phyloP scores from a whole-genome alignment of 2,888 invertebrate species.

The Acanthopleura granulata region DNA sequence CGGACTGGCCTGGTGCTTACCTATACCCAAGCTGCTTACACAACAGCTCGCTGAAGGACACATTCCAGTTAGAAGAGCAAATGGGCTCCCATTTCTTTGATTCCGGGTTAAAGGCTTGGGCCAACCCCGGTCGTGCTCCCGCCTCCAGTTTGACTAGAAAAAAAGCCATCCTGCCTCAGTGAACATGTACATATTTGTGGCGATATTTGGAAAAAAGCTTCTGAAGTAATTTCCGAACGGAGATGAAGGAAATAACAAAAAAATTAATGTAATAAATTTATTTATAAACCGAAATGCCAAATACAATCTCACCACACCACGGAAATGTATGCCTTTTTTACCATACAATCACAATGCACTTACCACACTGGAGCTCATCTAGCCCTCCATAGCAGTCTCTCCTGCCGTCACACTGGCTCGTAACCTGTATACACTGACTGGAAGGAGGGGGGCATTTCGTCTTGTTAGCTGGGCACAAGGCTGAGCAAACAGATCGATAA shows the following conservation, averaged over 20 bases:
- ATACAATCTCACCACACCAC: no score
- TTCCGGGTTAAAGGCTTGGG: conserved; percentile 40
- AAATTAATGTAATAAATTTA: no score
- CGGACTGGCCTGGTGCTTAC: conserved; percentile 25
- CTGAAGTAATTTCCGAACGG: no score
- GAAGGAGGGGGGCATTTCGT: conserved; percentile 43
- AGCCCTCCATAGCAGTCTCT: conserved; percentile 50
- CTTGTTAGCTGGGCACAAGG: conserved; percentile 36
- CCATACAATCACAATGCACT: conserved; percentile 22
- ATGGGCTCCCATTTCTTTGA: conserved; percentile 44
- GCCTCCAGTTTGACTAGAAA: neutral
- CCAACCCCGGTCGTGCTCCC: conserved; percentile 1
- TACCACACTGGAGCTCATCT: conserved; percentile 55
- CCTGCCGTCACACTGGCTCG: conserved; percentile 51
- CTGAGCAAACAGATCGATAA: conserved; percentile 29
- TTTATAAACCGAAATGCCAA: no score
- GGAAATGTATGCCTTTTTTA: neutral
- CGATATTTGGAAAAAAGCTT: no score
- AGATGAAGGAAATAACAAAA: no score
- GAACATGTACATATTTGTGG: no score
- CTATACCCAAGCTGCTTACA: conserved; percentile 49
- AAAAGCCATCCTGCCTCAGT: no score
- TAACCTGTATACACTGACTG: conserved; percentile 45
- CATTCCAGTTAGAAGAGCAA: conserved; percentile 49
- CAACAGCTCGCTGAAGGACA: conserved; percentile 33